Base-by-base conservation (phyloP, 2,113 vertebrate genomes). In the Micromys minutus region DNA sequence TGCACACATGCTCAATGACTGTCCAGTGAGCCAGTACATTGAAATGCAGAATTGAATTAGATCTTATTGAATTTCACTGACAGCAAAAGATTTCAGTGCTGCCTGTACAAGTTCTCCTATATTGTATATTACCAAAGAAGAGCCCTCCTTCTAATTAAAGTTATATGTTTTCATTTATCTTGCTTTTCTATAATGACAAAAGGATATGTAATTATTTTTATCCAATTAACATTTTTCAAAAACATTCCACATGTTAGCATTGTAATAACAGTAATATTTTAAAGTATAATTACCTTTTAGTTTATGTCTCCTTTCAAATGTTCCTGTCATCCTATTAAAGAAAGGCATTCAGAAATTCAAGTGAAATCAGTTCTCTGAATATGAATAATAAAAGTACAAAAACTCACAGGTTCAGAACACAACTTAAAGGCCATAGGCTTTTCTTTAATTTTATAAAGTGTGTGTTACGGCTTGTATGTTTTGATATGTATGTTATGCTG, bases 171-270 rank as follows among this genome's bases (percentile, higher is more conserved):
- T 34, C 36, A 69, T 45, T 89, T 87, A 52, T 8, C 5, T 61
- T 93, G 42, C 72, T 75, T 87, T 87, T 63, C 75, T 81, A 26
- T 31, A 80, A 52, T 31, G 47, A 87, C 34, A 81, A 80, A 50
- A 55, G 47, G 57, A 7, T 69, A 74, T 61, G 5, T 47, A 86
- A 69, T 81, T 75, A 94, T 65, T 92, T 67, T 19, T 63, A 72
- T 47, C 47, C 55, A 80, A n/a, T 81, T 69, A 84, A 42, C 29
- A 59, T 71, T 95, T 65, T 42, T 65, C 86, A 36, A 83, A 94
- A 90, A 61, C 21, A 50, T 75, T 36, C 31, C 24, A 75, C 29
- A n/a, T 63, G 36, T 65, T 72, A 83, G 9, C 19, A 84, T 65
- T 88, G 26, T 84, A 65, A 74, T 74, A 65, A 59, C 2, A 87